Percentiles rank a stretch among this genome's conserved stretches.
Evolutionary conservation across 1,140 invertebrate genomes (phyloP).

Genomic region (Gryllus bimaculatus): DNA sequence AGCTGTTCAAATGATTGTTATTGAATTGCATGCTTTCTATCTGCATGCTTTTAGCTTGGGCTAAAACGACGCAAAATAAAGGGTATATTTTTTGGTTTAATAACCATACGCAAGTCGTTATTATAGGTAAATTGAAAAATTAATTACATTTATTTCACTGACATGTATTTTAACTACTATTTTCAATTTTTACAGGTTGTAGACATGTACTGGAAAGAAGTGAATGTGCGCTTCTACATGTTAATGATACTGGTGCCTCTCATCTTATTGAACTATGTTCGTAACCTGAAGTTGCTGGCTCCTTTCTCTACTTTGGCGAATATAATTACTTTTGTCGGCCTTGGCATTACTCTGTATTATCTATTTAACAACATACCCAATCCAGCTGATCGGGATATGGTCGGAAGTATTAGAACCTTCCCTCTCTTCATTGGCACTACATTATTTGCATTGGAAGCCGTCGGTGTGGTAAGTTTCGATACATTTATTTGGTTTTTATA

Average conservation of each 20-base stretch:
- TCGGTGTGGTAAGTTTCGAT: constrained; percentile 61
- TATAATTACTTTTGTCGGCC: constrained; percentile 54
- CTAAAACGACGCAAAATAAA: too few species aligned
- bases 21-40: too few species aligned
- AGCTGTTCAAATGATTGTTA: too few species aligned
- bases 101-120: too few species aligned
- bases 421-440: constrained; percentile 78
- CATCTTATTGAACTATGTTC: constrained; percentile 59
- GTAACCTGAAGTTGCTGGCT: constrained; percentile 67
- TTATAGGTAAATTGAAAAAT: too few species aligned
- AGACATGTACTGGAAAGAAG: constrained; percentile 33
- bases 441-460: constrained; percentile 81
- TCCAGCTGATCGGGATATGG: constrained; percentile 42
- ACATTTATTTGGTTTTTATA: neutral
- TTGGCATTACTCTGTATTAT: constrained; percentile 60
- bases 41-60: too few species aligned
- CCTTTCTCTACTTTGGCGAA: constrained; percentile 76
- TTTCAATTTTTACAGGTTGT: constrained; percentile 32
- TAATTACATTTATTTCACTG: too few species aligned
- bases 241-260: constrained; percentile 55
- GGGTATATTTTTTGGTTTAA: too few species aligned
- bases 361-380: constrained; percentile 51
- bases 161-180: too few species aligned
- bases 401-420: constrained; percentile 45
- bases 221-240: constrained; percentile 43